Conservation (phyloP, 2,888 invertebrate genomes). For the Agriopis marginaria region DNA sequence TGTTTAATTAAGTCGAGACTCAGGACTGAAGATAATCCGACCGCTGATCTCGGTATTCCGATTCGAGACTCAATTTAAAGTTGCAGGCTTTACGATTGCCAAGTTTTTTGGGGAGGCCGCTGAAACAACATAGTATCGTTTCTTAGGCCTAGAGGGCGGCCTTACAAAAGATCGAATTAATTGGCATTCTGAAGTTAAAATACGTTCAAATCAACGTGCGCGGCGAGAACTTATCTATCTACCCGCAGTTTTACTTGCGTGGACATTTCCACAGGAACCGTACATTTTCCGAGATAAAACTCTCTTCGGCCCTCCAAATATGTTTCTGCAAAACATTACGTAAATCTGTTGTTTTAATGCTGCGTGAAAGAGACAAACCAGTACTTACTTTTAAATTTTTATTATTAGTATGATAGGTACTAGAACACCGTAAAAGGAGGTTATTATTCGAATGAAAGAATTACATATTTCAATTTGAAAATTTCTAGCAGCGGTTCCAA, state of each 20-base stretch:
- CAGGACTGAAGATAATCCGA: constrained; percentile 72
- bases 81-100: constrained; percentile 66
- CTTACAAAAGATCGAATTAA: not conserved
- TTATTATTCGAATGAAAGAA: not conserved
- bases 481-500: not conserved
- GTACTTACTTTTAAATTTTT: too few relatives aligned
- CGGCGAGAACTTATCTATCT: too few relatives aligned
- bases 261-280: too few relatives aligned
- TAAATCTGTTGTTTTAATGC: too few relatives aligned
- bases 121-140: constrained; percentile 26
- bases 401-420: too few relatives aligned
- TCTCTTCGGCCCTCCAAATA: too few relatives aligned
- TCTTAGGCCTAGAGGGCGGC: constrained; percentile 1
- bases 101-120: constrained; percentile 57
- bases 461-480: not conserved
- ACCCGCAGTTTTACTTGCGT: too few relatives aligned
- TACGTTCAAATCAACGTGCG: too few relatives aligned
- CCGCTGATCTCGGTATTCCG: constrained; percentile 69
- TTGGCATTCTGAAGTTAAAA: not conserved
- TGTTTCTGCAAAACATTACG: too few relatives aligned
- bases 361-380: too few relatives aligned
- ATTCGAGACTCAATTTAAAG: constrained; percentile 64
- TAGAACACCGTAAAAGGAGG: constrained; percentile 26
- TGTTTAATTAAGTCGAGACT: constrained; percentile 84
- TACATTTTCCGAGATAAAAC: too few relatives aligned